A percentile compares a stretch with the other conserved stretches of the same genome.
Conservation (phyloP, 2,113 vertebrate genomes). For the Aegypius monachus region DNA sequence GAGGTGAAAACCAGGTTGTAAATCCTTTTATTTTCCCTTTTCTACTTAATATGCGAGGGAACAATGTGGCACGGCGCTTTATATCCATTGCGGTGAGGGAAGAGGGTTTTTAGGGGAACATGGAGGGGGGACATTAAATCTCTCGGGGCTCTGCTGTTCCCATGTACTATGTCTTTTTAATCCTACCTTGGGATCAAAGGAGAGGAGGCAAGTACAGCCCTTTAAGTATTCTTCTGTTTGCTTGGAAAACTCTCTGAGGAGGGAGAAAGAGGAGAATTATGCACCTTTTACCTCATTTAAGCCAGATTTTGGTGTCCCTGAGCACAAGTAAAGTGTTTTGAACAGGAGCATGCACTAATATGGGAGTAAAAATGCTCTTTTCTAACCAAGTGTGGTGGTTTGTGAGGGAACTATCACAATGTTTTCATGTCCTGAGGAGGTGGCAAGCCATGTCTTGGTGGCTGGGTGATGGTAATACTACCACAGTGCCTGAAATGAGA, state of each 20-base stretch:
- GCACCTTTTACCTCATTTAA: rapidly evolving
- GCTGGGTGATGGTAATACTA: too few relatives aligned
- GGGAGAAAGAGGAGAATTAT: too few relatives aligned
- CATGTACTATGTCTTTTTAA: rapidly evolving
- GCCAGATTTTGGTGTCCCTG: too few relatives aligned
- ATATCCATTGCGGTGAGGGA: rapidly evolving
- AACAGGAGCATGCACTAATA: rapidly evolving
- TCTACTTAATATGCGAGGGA: rapidly evolving
- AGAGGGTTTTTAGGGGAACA: rapidly evolving
- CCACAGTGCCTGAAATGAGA: rapidly evolving
- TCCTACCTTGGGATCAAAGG: too few relatives aligned
- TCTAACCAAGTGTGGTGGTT: rapidly evolving
- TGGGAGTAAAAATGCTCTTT: not conserved
- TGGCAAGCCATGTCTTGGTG: rapidly evolving
- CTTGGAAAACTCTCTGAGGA: too few relatives aligned
- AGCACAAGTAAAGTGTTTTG: not conserved
- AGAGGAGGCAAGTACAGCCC: not conserved
- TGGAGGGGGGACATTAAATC: not conserved
- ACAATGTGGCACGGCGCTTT: rapidly evolving
- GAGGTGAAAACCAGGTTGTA: not conserved
- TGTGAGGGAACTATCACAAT: not conserved
- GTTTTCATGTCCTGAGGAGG: rapidly evolving
- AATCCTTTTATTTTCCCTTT: not conserved
- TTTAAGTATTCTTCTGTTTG: not conserved
- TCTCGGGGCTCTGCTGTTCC: not conserved